phyloP scores from a whole-genome alignment of 2,888 invertebrate species.

The Keiferia lycopersicella region DNA sequence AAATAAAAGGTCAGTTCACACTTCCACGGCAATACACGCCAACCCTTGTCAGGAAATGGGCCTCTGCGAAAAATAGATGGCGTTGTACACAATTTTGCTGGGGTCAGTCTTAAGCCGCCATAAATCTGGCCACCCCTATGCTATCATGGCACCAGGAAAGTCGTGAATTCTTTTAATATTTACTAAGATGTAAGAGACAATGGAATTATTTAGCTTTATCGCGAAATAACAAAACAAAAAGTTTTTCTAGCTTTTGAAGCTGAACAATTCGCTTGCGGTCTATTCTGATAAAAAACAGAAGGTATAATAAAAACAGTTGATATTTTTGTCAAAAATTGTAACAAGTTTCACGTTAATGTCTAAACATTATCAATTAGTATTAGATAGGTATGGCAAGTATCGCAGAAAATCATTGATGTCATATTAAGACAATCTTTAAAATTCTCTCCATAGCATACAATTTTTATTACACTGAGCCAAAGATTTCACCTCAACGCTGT shows the following conservation, averaged over 20 bases:
- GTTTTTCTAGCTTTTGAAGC: not conserved
- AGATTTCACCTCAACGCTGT: not conserved
- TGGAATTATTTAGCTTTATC: slow-evolving; percentile 38
- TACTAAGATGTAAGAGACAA: slow-evolving; percentile 53
- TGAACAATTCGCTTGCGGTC: too few relatives aligned
- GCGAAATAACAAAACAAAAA: slow-evolving; percentile 26
- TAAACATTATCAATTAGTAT: too few relatives aligned
- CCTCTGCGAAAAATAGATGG: slow-evolving; percentile 56
- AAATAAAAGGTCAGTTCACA: slow-evolving; percentile 21
- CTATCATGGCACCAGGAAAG: slow-evolving; percentile 53
- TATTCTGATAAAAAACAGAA: too few relatives aligned
- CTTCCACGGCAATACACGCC: slow-evolving; percentile 50
- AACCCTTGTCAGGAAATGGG: slow-evolving; percentile 69
- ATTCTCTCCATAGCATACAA: not conserved
- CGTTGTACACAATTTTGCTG: slow-evolving; percentile 56
- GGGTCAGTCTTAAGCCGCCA: slow-evolving; percentile 54
- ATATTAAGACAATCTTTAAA: not conserved
- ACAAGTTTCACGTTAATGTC: too few relatives aligned
- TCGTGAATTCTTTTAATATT: slow-evolving; percentile 57
- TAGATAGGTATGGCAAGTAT: not conserved
- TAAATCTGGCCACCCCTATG: slow-evolving; percentile 63
- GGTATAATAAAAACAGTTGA: too few relatives aligned
- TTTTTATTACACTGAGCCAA: not conserved
- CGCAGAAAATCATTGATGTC: not conserved
- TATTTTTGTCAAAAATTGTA: too few relatives aligned